Base-by-base conservation (phyloP, 2,113 vertebrate species). In the Columba janthina region DNA sequence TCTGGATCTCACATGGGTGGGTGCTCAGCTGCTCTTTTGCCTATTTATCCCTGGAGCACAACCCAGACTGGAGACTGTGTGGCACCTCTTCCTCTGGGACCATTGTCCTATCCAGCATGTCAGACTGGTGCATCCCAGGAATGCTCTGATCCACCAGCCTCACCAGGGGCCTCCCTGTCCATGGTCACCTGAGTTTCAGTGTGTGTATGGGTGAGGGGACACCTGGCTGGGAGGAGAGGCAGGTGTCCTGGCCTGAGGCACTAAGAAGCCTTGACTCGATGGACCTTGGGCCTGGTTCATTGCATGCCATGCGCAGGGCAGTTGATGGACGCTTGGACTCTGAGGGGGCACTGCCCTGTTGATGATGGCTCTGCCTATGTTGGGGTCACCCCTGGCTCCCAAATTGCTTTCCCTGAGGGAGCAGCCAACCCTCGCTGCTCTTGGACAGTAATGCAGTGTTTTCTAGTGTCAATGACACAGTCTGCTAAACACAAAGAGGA, bases 221-320 rank as follows among this genome's bases (percentile, higher is more conserved):
- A 5, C 28, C 25, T 42, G 0, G 1, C 17, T 2, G 6, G 11
- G 46, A 78, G 64, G 5, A n/a, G 50, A 8, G 4, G 38, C 31
- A 1, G 1, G 58, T 34, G 6, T 4, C 22, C 62, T 22, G 22
- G 12, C 28, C 32, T 32, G 24, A 3, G 17, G 9, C 36, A 6
- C 61, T 18, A 5, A 3, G 8, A 15, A 21, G 26, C 34, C 34
- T 16, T 12, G 12, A 32, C 62, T 57, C 10, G 21, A 12, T 16
- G 54, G 36, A 15, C 25, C 5, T 31, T 14, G 14, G 26, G 2
- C 4, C 40, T 18, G 48, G 6, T 9, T 46, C 6, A 0, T 22
- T n/a, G 56, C 24, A n/a, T 0, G 0, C 14, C 2, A 0, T 8
- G n/a, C 10, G 6, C 19, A 8, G 6, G 8, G 12, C 62, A 69